phyloP scores from a whole-genome alignment of 2,797 vertebrate species.

The Catharus ustulatus region DNA sequence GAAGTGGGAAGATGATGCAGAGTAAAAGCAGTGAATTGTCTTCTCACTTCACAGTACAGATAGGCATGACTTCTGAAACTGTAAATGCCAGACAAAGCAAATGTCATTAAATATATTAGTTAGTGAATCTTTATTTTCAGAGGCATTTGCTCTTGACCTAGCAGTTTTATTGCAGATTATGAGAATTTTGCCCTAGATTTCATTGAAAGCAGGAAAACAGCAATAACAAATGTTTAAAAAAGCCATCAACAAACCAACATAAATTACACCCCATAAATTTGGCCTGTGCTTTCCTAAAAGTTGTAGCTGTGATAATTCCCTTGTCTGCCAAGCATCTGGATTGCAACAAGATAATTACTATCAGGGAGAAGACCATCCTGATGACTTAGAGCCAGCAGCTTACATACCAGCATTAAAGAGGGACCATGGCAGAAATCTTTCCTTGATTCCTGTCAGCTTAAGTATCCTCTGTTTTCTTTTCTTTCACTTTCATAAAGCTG shows the following conservation, averaged over 20 bases:
- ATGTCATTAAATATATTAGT: not conserved
- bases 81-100: not conserved
- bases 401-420: not conserved
- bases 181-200: not conserved
- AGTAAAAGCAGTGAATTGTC: not conserved
- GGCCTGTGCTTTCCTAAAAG: not conserved
- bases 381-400: not conserved
- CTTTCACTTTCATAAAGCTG: slow-evolving; percentile 55
- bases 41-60: not conserved
- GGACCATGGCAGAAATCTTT: not conserved
- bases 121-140: not conserved
- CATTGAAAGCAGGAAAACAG: not conserved
- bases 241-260: not conserved
- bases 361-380: not conserved
- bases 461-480: not conserved
- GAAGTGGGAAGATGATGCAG: not conserved
- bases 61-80: not conserved
- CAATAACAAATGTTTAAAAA: not conserved
- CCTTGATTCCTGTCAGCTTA: not conserved
- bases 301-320: not conserved
- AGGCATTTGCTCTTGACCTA: not conserved
- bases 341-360: not conserved
- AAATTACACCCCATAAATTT: not conserved
- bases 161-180: not conserved
- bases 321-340: not conserved